Evolutionary conservation across 1,140 invertebrate species (phyloP), one percentile per base, ranked within the genome.

Genomic region (Argopecten irradians): DNA sequence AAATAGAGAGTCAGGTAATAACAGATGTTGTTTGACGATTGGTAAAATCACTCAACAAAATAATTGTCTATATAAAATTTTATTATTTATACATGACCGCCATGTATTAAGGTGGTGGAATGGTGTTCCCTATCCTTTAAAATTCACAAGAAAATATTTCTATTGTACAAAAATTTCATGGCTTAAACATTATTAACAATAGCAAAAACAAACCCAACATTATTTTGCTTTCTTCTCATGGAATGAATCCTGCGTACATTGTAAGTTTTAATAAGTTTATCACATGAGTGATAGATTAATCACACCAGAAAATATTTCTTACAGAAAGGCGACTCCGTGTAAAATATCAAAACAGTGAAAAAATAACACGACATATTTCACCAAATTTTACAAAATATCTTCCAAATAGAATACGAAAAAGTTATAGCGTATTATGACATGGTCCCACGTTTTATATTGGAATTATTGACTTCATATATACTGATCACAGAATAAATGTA

Each of bases 271-370:
- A 16, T 28, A 16, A 16, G 55, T 71, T 16, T 71, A 71, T 71
- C 55, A 71, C 55, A 71, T n/a, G 0, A n/a, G 28, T 71, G 55
- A 8, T 71, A 16, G 13, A 39, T 13, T 8, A 39, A 39, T 16
- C 43, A 46, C 43, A 46, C 19, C 43, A 71, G 55, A 28, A 71
- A n/a, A 71, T 16, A 5, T 71, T n/a, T n/a, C 55, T 28, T 7
- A n/a, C 8, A 71, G 22, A n/a, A 28, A 71, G 22, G 55, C n/a
- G 22, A 71, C n/a, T 71, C 55, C n/a, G 13, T 71, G 55, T 71
- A 71, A 71, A 71, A 71, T 71, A 71, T 71, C 55, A 71, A 71
- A 71, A n/a, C 55, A 71, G 55, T 71, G 55, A 71, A 71, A 71
- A n/a, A 5, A 71, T 71, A 71, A 71, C 55, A 71, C 28, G 55